Conservation (phyloP, 2,113 vertebrate genomes). For the Lycaon pictus region DNA sequence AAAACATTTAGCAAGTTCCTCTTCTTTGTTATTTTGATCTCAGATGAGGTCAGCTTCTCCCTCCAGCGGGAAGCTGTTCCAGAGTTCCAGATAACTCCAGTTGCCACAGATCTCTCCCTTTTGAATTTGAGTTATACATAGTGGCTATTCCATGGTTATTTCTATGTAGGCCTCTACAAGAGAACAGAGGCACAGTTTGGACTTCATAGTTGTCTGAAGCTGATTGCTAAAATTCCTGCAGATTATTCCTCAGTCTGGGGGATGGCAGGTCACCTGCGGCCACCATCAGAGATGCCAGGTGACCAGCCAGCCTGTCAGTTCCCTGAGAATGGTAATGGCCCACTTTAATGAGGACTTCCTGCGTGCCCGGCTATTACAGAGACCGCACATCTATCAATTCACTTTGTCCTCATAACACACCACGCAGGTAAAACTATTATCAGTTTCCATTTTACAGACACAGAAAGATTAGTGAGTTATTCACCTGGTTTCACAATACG, state of each 20-base stretch:
- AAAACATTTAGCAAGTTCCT: background rate
- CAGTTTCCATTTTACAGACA: background rate
- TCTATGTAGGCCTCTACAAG: rapidly evolving
- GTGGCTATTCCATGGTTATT: rapidly evolving
- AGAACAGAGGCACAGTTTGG: background rate
- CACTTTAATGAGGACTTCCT: background rate
- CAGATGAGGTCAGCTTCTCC: background rate
- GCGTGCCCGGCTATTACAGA: rapidly evolving
- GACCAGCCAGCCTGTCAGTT: rapidly evolving
- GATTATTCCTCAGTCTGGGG: background rate
- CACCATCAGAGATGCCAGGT: background rate
- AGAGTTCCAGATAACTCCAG: background rate
- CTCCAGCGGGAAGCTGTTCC: background rate
- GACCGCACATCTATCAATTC: rapidly evolving
- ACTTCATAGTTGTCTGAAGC: background rate
- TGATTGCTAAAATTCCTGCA: background rate
- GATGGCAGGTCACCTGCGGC: background rate
- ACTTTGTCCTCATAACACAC: background rate
- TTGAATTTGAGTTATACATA: rapidly evolving
- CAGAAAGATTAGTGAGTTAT: background rate
- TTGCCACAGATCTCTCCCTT: background rate
- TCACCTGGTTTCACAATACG: background rate
- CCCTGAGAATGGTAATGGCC: rapidly evolving
- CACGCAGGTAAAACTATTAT: rapidly evolving
- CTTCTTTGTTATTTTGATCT: background rate